phyloP scores from a whole-genome alignment of 2,797 vertebrate species.

The Diglossa cyanea region DNA sequence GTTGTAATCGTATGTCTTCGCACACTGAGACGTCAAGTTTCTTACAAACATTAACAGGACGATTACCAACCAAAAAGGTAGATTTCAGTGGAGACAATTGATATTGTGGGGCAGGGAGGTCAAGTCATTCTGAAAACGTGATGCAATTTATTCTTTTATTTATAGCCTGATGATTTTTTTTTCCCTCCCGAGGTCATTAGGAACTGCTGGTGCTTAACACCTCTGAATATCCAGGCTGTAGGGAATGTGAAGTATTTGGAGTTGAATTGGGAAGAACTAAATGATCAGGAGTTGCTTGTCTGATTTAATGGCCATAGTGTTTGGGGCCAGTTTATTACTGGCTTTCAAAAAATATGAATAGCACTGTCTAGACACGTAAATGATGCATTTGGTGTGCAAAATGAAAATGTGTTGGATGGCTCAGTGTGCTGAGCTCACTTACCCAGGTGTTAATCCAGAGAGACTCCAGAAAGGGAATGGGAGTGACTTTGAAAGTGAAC shows the following conservation, averaged over 20 bases:
- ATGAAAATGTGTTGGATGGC: not conserved
- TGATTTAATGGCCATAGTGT: not conserved
- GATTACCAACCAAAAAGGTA: slow-evolving; percentile 99
- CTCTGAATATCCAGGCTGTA: slow-evolving; percentile 4
- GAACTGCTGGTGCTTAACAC: slow-evolving; percentile 27
- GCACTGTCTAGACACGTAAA: not conserved
- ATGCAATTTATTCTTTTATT: slow-evolving; percentile 40
- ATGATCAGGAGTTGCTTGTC: not conserved
- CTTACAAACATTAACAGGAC: slow-evolving; percentile 99
- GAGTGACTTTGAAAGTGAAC: not conserved
- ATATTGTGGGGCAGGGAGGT: slow-evolving; percentile 67
- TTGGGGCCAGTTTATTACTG: not conserved
- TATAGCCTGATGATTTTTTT: slow-evolving; percentile 10
- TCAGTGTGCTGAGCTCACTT: not conserved
- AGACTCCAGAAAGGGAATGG: not conserved
- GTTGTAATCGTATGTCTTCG: slow-evolving; percentile 99
- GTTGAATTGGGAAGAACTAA: not conserved
- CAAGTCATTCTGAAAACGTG: slow-evolving; percentile 50
- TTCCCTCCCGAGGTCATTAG: not conserved
- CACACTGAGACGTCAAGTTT: slow-evolving; percentile 99
- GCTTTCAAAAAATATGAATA: slow-evolving; percentile 5
- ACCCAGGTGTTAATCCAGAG: not conserved
- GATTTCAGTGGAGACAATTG: slow-evolving; percentile 81
- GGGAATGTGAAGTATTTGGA: slow-evolving; percentile 18
- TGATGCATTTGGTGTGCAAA: not conserved